Evolutionary conservation across 2,888 invertebrate genomes (phyloP), one percentile per base, ranked within the genome.

Genomic region (Dicroscelio sp.): DNA sequence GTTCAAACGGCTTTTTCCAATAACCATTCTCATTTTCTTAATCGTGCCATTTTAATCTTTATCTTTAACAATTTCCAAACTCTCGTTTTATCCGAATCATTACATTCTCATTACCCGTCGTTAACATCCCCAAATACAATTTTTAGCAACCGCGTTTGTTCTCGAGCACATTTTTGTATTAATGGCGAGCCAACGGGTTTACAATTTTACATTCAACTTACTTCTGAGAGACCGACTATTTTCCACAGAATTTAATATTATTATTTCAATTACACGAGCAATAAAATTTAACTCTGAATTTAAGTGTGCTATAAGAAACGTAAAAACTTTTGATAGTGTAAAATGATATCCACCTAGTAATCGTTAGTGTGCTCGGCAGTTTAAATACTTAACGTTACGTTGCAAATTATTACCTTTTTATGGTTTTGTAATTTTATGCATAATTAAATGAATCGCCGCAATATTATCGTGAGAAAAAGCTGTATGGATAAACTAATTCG

Each of bases 51-150:
- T 73, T 69, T 79, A 63, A 88, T 88, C 65, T 78, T 88, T 84
- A 88, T 55, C 71, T 55, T 63, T 58, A 88, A 79, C 88, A 83
- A 88, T 88, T 84, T 60, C 63, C 52, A 55, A 88, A 88, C 88
- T 88, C 78, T 17, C 84, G 65, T 84, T 88, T 78, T 73, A 78
- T 88, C 55, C 78, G 65, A 88, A 88, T 78, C 88, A 88, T 88
- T 88, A 88, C 84, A 73, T 43, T 84, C 88, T 55, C 84, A 69
- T 88, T 84, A 88, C 35, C 83, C 60, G 63, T 76, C 82, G 75
- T 84, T 78, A 78, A 78, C 88, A 84, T 78, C 75, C 33, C n/a
- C 27, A 35, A 48, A 63, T 67, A 30, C 87, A 67, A 67, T 76
- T 88, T 82, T 76, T 82, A 63, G 48, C 58, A 38, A 48, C 31